Percentiles rank a stretch among this genome's conserved stretches.
Conservation (phyloP, 2,113 vertebrate genomes). For the human (Homo sapiens) region GRCh38 chr5:51500001-51500500, state of each 20-base stretch:
- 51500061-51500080: neutral
- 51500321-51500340: neutral
- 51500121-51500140: neutral
- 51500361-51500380: too few species aligned
- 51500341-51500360: too few species aligned
- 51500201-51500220: neutral
- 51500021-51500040: neutral
- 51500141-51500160: neutral
- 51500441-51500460: too few species aligned
- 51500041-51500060: neutral
- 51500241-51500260: neutral
- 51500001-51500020: neutral
- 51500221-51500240: neutral
- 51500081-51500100: neutral
- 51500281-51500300: neutral
- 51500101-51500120: neutral
- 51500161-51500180: neutral
- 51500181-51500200: neutral
- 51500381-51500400: too few species aligned
- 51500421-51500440: too few species aligned
- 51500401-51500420: too few species aligned
- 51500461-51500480: too few species aligned
- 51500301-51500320: neutral
- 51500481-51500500: too few species aligned
- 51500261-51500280: neutral